Evolutionary conservation across 2,113 vertebrate genomes (phyloP).

Genomic region (Sialia sialis): DNA sequence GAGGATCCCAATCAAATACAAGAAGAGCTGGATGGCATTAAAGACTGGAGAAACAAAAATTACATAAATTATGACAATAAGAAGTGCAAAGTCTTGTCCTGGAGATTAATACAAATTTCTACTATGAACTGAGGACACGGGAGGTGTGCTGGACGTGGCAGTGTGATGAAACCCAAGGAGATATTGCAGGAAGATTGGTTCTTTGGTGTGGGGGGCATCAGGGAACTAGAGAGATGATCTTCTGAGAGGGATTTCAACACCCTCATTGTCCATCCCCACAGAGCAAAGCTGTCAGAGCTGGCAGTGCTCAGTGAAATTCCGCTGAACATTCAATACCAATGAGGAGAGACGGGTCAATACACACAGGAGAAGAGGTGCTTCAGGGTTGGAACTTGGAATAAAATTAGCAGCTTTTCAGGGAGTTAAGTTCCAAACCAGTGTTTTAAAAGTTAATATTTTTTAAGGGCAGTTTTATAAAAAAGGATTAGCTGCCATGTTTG

Average conservation of each 20-base stretch:
- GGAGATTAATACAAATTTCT: background rate
- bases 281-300: background rate
- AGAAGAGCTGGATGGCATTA: background rate
- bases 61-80: background rate
- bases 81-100: background rate
- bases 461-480: background rate
- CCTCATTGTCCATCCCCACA: background rate
- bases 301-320: background rate
- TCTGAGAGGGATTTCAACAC: background rate
- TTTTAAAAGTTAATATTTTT: background rate
- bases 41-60: background rate
- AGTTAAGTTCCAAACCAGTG: background rate
- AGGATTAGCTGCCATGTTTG: background rate
- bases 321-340: background rate
- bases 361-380: background rate
- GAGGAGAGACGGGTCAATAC: background rate
- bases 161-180: background rate
- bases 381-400: background rate
- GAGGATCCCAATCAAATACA: background rate
- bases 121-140: background rate
- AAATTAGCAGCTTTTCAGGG: background rate
- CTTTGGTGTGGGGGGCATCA: background rate
- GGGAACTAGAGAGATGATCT: background rate
- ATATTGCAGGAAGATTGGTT: rapidly evolving
- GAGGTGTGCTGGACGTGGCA: background rate